Percentiles rank a stretch among this genome's conserved stretches.
phyloP scores from a whole-genome alignment of 2,113 vertebrate genomes.

The human (Homo sapiens) region DNA sequence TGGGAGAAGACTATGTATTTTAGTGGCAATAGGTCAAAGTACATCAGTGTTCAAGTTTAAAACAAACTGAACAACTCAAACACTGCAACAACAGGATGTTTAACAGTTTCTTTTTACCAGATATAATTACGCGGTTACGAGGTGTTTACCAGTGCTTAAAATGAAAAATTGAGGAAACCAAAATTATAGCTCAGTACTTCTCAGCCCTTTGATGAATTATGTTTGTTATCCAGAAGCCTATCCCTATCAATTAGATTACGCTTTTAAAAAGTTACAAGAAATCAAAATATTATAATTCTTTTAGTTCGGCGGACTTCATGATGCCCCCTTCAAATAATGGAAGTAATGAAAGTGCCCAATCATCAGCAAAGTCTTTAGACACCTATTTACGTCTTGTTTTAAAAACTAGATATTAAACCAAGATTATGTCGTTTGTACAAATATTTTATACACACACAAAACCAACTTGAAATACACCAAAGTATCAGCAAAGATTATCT shows the following conservation, averaged over 20 bases:
- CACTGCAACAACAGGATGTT: background rate
- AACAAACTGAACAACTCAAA: slow-evolving; percentile 47
- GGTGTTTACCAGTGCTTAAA: background rate
- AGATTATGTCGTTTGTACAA: background rate
- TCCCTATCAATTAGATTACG: background rate
- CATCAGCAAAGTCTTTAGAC: background rate
- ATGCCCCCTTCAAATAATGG: background rate
- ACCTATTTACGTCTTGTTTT: background rate
- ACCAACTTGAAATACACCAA: slow-evolving; percentile 1
- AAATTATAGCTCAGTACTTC: slow-evolving; percentile 8
- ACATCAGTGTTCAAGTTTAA: slow-evolving; percentile 39
- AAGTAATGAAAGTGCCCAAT: background rate
- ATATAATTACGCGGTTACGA: background rate
- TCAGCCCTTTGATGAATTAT: background rate
- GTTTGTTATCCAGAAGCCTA: background rate
- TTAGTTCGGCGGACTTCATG: background rate
- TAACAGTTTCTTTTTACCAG: background rate
- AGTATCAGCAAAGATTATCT: background rate
- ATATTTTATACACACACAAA: background rate
- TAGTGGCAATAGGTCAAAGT: slow-evolving; percentile 27
- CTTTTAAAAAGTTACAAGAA: slow-evolving; percentile 38
- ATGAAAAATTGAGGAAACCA: background rate
- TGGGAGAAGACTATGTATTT: background rate
- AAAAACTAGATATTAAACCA: background rate
- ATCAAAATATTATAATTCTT: background rate